Percentiles rank a stretch among this genome's conserved stretches.
These are phyloP conservation scores for Plodia interpunctella DNA, from an alignment of 1,140 invertebrate genomes.

Conservation along the genomic window DNA sequence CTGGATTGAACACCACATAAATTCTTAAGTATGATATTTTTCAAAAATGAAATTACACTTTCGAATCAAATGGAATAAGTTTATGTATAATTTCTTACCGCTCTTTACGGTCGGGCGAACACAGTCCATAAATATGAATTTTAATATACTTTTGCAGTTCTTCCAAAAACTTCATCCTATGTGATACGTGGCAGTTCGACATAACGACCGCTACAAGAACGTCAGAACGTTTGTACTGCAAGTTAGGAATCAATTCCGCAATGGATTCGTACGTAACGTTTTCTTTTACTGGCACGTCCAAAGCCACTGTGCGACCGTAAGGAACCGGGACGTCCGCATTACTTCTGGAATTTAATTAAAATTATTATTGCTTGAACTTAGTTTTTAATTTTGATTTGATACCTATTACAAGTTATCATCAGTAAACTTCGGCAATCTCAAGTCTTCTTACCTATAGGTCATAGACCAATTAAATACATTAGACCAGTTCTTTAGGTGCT, in stretches of 20 bases:
- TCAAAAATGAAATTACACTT: too few relatives aligned
- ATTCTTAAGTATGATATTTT: too few relatives aligned
- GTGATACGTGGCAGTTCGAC: constrained; percentile 78
- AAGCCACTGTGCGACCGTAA: constrained; percentile 78
- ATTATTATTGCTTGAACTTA: not conserved
- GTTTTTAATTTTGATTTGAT: too few relatives aligned
- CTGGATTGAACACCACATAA: too few relatives aligned
- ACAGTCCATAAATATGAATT: constrained; percentile 48
- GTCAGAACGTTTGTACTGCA: constrained; percentile 52
- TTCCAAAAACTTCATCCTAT: constrained; percentile 79
- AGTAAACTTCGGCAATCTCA: too few relatives aligned
- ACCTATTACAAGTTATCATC: too few relatives aligned
- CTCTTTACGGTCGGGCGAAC: constrained; percentile 38
- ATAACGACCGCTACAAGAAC: constrained; percentile 79
- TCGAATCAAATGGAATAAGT: too few relatives aligned
- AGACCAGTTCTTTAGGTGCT: constrained; percentile 61
- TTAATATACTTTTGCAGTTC: constrained; percentile 67
- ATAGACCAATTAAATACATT: constrained; percentile 87
- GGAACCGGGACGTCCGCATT: constrained; percentile 84
- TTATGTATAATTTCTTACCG: constrained; percentile 31
- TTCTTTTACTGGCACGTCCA: constrained; percentile 38
- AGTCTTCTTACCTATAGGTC: constrained; percentile 78
- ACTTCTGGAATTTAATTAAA: constrained; percentile 52
- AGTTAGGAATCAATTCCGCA: constrained; percentile 34
- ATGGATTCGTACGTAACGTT: constrained; percentile 23